Conservation (phyloP, 1,140 invertebrate genomes). For the Drosophila tropicalis region DNA sequence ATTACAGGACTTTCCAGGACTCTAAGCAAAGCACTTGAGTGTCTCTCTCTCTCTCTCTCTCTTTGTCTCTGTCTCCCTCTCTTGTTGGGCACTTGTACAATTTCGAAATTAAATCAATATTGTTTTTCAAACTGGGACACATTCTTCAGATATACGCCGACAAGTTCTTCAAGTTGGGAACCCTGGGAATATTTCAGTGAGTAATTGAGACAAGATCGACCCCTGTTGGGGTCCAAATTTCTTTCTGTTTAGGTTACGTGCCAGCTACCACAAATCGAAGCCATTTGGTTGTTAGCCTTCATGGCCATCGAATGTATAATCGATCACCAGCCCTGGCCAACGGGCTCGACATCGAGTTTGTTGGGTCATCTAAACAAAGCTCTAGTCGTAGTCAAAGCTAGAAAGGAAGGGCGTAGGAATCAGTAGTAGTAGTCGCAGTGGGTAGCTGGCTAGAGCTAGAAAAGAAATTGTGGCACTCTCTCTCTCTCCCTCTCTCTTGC, state of each 20-base stretch:
- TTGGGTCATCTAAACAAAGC: constrained; percentile 80
- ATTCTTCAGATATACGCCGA: not conserved
- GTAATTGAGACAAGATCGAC: not conserved
- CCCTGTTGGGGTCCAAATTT: no score
- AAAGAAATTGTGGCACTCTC: constrained; percentile 64
- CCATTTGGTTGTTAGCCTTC: constrained; percentile 66
- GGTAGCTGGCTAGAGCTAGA: constrained; percentile 35
- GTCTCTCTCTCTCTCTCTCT: not conserved
- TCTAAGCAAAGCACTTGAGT: not conserved
- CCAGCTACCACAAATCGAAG: constrained; percentile 31
- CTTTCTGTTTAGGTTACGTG: constrained; percentile 6
- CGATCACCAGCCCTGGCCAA: constrained; percentile 65
- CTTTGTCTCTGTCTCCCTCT: no score
- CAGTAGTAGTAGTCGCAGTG: not conserved
- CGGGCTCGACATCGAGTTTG: constrained; percentile 63
- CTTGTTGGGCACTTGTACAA: not conserved
- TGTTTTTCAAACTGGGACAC: not conserved
- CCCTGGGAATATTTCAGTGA: not conserved
- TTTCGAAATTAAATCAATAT: constrained; percentile 8
- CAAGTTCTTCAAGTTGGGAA: not conserved
- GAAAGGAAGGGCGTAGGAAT: not conserved
- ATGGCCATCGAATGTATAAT: constrained; percentile 80
- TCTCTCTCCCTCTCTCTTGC: constrained; percentile 26
- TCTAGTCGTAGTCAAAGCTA: constrained; percentile 4
- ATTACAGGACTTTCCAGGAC: not conserved